These are phyloP conservation scores for Gavia stellata DNA, from an alignment of 2,113 vertebrate species.

Conservation along the genomic window DNA sequence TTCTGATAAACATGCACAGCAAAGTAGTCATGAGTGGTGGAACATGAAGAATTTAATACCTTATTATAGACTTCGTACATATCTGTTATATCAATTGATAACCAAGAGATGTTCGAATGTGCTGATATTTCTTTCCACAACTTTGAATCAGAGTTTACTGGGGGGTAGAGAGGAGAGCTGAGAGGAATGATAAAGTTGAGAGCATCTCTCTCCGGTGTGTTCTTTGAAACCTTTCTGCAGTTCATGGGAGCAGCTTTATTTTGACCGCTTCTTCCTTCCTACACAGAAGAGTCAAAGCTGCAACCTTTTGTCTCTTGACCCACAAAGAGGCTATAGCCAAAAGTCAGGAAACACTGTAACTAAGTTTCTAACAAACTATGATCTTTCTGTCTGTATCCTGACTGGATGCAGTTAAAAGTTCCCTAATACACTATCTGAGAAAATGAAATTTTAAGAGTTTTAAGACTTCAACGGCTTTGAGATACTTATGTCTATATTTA, in stretches of 20 bases:
- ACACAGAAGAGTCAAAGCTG: background rate
- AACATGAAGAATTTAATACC: background rate
- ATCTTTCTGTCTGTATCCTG: background rate
- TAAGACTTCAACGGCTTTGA: background rate
- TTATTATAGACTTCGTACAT: background rate
- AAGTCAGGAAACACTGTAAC: background rate
- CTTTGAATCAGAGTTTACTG: background rate
- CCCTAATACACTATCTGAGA: background rate
- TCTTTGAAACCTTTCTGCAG: background rate
- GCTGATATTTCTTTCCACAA: background rate
- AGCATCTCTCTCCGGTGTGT: background rate
- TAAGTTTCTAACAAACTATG: background rate
- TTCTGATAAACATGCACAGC: slow-evolving; percentile 62
- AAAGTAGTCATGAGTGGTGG: slow-evolving; percentile 31
- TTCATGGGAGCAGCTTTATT: background rate
- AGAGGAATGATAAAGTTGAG: background rate
- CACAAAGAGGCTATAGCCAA: background rate
- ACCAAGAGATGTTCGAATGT: background rate
- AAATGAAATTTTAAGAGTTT: background rate
- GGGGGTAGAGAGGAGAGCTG: background rate
- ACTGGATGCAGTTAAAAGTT: background rate
- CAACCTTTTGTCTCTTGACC: background rate
- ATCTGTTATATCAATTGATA: background rate
- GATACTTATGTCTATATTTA: background rate
- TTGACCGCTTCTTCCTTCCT: background rate